These are phyloP conservation scores for Sipunculus nudus DNA, from an alignment of 2,888 invertebrate genomes.

Conservation along the genomic window DNA sequence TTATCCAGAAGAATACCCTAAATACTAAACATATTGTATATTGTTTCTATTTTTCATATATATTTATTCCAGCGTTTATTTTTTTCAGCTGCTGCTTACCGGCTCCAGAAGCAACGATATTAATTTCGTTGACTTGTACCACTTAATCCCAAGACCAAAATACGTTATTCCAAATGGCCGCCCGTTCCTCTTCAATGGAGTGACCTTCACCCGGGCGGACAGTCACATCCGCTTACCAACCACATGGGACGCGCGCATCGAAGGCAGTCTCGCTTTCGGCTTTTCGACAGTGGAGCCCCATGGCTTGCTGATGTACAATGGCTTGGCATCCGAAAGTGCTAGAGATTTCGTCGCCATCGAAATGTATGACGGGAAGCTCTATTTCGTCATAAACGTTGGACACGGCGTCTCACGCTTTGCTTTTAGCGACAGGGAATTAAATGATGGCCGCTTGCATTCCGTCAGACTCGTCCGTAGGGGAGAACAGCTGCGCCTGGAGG, in stretches of 20 bases:
- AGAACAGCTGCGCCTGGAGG: constrained; percentile 35
- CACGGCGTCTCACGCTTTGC: constrained; percentile 41
- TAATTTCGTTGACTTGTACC: too few relatives aligned
- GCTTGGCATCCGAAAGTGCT: constrained; percentile 28
- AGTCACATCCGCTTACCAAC: constrained; percentile 25
- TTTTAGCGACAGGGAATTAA: constrained; percentile 46
- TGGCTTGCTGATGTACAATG: constrained; percentile 52
- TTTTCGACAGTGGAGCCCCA: constrained; percentile 56
- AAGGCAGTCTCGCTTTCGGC: constrained; percentile 47
- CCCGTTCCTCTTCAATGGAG: constrained; percentile 10
- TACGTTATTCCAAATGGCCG: too few relatives aligned
- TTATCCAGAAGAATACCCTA: too few relatives aligned
- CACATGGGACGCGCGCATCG: constrained; percentile 14
- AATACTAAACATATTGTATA: too few relatives aligned
- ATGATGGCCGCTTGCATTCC: constrained; percentile 55
- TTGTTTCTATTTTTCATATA: too few relatives aligned
- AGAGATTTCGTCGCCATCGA: constrained; percentile 55
- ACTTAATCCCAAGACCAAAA: too few relatives aligned
- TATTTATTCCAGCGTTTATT: too few relatives aligned
- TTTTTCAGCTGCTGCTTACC: too few relatives aligned
- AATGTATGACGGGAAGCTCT: constrained; percentile 58
- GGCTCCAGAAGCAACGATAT: too few relatives aligned
- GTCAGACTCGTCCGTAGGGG: constrained; percentile 37
- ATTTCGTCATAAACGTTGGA: constrained; percentile 56
- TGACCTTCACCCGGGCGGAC: constrained; percentile 31